Percentiles rank a stretch among this genome's conserved stretches.
Evolutionary conservation across 1,140 invertebrate species (phyloP).

Genomic region (Schlechtendalia chinensis): DNA sequence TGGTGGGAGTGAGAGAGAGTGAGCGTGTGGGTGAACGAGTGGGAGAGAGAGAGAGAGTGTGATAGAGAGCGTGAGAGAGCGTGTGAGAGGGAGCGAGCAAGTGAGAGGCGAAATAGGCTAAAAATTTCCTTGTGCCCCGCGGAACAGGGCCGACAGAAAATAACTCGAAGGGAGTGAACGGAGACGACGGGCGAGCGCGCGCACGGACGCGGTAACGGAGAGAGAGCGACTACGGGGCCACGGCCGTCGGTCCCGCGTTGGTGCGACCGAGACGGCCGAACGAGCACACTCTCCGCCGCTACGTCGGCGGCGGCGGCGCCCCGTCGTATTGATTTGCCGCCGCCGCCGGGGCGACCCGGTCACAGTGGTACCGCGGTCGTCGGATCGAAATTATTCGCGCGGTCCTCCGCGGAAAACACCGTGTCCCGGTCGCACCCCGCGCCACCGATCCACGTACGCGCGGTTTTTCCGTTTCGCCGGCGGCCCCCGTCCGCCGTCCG

Average conservation of each 20-base stretch:
- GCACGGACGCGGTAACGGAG: conserved; percentile 29
- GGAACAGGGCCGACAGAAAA: conserved; percentile 48
- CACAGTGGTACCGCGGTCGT: conserved; percentile 28
- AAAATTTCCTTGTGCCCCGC: conserved; percentile 47
- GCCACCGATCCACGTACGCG: no score
- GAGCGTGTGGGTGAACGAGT: neutral
- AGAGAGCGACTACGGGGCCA: conserved; percentile 47
- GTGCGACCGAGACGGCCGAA: conserved; percentile 36
- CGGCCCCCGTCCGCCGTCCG: no score
- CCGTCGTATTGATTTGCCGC: conserved; percentile 44
- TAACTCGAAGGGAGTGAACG: conserved; percentile 39
- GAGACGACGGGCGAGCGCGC: conserved; percentile 17
- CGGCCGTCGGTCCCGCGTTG: neutral
- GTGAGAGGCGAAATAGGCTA: conserved; percentile 47
- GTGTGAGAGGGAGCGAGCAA: neutral
- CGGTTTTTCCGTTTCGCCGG: no score
- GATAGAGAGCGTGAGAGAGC: neutral
- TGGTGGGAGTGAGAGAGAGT: no score
- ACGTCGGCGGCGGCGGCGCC: conserved; percentile 38
- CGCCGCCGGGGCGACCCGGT: neutral
- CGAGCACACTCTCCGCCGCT: no score
- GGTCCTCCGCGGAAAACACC: neutral
- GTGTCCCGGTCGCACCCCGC: neutral
- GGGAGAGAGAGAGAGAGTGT: no score
- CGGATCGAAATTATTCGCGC: conserved; percentile 12